Percentiles rank a stretch among this genome's conserved stretches.
Evolutionary conservation across 2,888 invertebrate genomes (phyloP).

Genomic region (Quadroppia sp.): DNA sequence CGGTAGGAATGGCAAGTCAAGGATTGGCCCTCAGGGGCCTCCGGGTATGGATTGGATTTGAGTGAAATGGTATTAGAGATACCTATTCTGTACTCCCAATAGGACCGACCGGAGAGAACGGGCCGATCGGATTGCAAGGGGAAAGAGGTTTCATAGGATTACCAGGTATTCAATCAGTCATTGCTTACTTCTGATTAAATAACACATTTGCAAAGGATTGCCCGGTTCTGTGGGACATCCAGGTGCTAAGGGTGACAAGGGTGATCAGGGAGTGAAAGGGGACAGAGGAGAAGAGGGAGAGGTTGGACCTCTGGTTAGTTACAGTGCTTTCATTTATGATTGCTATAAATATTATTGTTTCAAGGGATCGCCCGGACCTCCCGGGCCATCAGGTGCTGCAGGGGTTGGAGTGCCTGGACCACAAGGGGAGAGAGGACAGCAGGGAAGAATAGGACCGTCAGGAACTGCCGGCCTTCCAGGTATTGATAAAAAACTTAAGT

Average conservation of each 20-base stretch:
- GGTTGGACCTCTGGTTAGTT: slow-evolving; percentile 39
- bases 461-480: neutral
- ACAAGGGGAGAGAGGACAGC: neutral
- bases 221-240: slow-evolving; percentile 43
- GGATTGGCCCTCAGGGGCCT: slow-evolving; percentile 41
- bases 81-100: neutral
- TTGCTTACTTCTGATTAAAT: slow-evolving; percentile 48
- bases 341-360: too few relatives aligned
- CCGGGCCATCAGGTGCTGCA: slow-evolving; percentile 61
- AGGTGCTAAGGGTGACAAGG: slow-evolving; percentile 49
- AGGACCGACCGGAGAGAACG: slow-evolving; percentile 48
- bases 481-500: slow-evolving; percentile 7
- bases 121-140: slow-evolving; percentile 47
- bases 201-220: slow-evolving; percentile 37
- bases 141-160: slow-evolving; percentile 49
- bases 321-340: slow-evolving; percentile 28
- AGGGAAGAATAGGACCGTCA: slow-evolving; percentile 58
- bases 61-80: too few relatives aligned
- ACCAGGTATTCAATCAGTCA: slow-evolving; percentile 46
- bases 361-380: slow-evolving; percentile 50
- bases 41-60: slow-evolving; percentile 42
- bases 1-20: slow-evolving; percentile 54
- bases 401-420: slow-evolving; percentile 58
- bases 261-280: slow-evolving; percentile 36
- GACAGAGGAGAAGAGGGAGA: slow-evolving; percentile 52